A percentile compares a stretch with the other conserved stretches of the same genome.
Conservation (phyloP, 92 coral and sea anemone species). For the Micromussa lordhowensis region DNA sequence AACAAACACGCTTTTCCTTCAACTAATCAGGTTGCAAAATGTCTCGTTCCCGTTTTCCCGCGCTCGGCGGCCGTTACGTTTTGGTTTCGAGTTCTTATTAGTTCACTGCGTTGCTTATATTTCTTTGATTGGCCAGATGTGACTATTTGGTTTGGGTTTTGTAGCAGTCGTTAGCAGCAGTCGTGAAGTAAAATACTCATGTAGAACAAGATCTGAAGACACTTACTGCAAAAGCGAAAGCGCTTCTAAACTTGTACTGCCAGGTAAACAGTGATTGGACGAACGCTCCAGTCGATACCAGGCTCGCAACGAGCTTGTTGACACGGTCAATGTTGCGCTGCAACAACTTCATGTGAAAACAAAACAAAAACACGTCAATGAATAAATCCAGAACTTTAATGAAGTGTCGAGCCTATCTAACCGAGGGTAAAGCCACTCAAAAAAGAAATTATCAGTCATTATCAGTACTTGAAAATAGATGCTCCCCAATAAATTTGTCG, state of each 20-base stretch:
- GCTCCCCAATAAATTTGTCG: neutral
- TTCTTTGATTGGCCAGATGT: neutral
- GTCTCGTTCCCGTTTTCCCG: neutral
- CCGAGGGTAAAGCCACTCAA: too few relatives aligned
- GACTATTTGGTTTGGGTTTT: neutral
- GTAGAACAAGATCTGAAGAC: neutral
- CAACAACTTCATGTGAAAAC: constrained; percentile 69
- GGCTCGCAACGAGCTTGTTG: constrained; percentile 93
- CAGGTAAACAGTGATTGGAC: constrained; percentile 93
- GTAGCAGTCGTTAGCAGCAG: neutral
- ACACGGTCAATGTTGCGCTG: constrained; percentile 99
- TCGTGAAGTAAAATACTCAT: neutral
- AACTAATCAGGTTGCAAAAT: neutral
- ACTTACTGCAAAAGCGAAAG: constrained; percentile 92
- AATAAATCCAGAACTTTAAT: neutral
- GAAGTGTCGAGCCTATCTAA: neutral
- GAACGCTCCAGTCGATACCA: constrained; percentile 96
- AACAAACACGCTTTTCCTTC: neutral
- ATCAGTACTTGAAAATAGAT: too few relatives aligned
- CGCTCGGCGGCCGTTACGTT: neutral
- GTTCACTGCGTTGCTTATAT: neutral
- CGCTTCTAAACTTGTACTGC: constrained; percentile 99
- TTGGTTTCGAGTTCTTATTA: neutral
- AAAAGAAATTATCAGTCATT: too few relatives aligned
- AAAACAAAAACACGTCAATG: neutral